Evolutionary conservation across 2,888 invertebrate genomes (phyloP), one percentile per base, ranked within the genome.

Genomic region (Drosophila flavopinicola): DNA sequence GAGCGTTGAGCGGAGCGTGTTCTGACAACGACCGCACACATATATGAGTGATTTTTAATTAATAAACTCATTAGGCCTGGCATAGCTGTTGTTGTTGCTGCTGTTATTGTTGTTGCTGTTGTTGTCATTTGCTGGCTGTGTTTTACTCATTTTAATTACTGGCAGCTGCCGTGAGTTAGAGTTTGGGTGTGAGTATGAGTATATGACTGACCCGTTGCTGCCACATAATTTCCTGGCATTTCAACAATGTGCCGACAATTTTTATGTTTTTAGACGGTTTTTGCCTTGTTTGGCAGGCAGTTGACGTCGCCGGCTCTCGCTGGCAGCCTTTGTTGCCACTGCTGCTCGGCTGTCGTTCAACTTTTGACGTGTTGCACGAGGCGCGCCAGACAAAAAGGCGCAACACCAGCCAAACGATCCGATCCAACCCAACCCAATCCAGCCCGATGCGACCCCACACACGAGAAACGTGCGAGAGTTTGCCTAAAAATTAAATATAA

Each of bases 301-400:
- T 75, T 77, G 75, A 64, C 45, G 74, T 49, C 65, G 75, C 75
- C 75, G 69, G 75, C 74, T 69, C 74, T 69, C 23, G 67, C 51
- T 72, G 73, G 68, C 80, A 66, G 78, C 61, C 75, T 78, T 82
- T 82, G 78, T 73, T 77, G 80, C 71, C 61, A 66, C 68, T 84
- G 85, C 71, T 84, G 87, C 61, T 66, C 68, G 80, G 85, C 71
- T 84, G 87, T 88, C 88, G 69, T 86, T 85, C 72, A 85, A 85
- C 78, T 86, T 80, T 86, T 80, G 86, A 80, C 84, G 74, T 69
- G 85, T 85, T 83, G 79, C 78, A 78, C 77, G 78, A 57, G 69
- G 58, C 59, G 68, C 32, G 38, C 30, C 60, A 72, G 72, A 78
- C 79, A 78, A 85, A 85, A 75, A 68, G 65, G 66, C 75, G 52